These are phyloP conservation scores for Rosalia funebris DNA, from an alignment of 2,888 invertebrate genomes.

Conservation along the genomic window DNA sequence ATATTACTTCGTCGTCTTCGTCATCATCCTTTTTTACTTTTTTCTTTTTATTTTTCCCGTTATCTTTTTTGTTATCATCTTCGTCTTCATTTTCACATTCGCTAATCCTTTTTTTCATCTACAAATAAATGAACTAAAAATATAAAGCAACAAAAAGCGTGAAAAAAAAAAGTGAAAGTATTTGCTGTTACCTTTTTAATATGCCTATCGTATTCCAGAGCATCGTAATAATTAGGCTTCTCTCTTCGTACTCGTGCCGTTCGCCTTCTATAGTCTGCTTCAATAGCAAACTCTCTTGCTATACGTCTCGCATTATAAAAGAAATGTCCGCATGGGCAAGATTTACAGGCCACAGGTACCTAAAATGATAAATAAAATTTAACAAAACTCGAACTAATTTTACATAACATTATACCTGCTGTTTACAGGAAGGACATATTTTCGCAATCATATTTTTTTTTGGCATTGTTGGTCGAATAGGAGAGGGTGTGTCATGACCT, in stretches of 20 bases:
- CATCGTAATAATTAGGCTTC: constrained; percentile 86
- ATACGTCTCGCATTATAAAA: constrained; percentile 77
- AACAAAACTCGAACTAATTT: constrained; percentile 7
- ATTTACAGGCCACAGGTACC: constrained; percentile 87
- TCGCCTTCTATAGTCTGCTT: constrained; percentile 69
- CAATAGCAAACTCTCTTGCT: constrained; percentile 64
- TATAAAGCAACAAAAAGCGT: not conserved
- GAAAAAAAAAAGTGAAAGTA: not conserved
- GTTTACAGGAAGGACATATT: constrained; percentile 57
- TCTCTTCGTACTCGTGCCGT: constrained; percentile 80
- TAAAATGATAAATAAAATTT: constrained; percentile 53
- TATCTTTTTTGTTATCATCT: constrained; percentile 52
- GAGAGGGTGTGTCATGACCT: constrained; percentile 25
- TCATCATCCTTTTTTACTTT: constrained; percentile 63
- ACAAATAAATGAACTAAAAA: constrained; percentile 11
- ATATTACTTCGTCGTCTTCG: constrained; percentile 61
- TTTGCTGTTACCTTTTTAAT: constrained; percentile 68
- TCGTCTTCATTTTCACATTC: constrained; percentile 68
- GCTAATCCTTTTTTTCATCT: constrained; percentile 63
- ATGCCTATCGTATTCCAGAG: constrained; percentile 82
- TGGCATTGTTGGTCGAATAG: constrained; percentile 38
- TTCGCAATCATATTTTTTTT: constrained; percentile 56
- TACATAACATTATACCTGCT: constrained; percentile 48
- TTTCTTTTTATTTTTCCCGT: constrained; percentile 56
- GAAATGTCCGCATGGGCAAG: constrained; percentile 84